phyloP scores from a whole-genome alignment of 2,113 vertebrate genomes.

The Dasypus novemcinctus region DNA sequence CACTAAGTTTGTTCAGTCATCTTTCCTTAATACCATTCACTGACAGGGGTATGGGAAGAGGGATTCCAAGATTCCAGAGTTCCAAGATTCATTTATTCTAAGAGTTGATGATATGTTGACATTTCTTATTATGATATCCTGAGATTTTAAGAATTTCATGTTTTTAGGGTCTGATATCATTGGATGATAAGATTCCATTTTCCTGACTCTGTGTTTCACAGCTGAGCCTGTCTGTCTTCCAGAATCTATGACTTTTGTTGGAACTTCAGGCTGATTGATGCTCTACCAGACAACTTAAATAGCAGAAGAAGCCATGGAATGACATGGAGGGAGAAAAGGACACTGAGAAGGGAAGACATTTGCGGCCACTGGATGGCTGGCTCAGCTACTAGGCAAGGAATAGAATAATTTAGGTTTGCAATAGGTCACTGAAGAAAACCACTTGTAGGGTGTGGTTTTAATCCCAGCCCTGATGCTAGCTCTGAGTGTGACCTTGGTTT shows the following conservation, averaged over 20 bases:
- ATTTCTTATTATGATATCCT: neutral
- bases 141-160: neutral
- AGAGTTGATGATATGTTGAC: neutral
- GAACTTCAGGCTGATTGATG: neutral
- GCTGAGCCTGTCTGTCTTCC: neutral
- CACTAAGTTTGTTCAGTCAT: neutral
- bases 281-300: neutral
- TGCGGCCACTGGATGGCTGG: neutral
- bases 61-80: neutral
- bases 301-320: neutral
- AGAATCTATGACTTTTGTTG: neutral
- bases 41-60: neutral
- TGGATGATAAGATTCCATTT: neutral
- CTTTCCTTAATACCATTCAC: neutral
- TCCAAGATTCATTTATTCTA: neutral
- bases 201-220: neutral
- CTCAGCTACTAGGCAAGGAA: neutral
- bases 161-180: neutral
- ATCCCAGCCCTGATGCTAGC: neutral
- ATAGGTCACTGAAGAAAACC: neutral
- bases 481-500: neutral
- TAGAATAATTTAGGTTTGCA: neutral
- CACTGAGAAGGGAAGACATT: neutral
- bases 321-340: neutral
- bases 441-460: neutral